phyloP scores from a whole-genome alignment of 2,888 invertebrate species.

The Artemia sinica region DNA sequence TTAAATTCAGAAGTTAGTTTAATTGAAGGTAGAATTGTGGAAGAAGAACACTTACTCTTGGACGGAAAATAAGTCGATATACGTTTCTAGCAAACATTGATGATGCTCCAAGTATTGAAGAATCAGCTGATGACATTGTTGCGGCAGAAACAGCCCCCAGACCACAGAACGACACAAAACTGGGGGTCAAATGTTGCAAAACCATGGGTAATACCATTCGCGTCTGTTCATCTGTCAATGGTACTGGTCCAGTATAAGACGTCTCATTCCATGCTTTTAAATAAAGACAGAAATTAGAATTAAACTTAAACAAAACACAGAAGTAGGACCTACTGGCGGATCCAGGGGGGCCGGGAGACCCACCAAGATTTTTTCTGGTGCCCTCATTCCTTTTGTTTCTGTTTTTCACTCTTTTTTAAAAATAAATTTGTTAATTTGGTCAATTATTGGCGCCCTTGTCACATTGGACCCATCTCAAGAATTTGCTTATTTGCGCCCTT shows the following conservation, averaged over 20 bases:
- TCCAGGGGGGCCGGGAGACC: too few relatives aligned
- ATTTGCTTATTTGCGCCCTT: too few relatives aligned
- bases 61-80: constrained; percentile 46
- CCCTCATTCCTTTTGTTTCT: too few relatives aligned
- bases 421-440: too few relatives aligned
- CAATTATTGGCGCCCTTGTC: too few relatives aligned
- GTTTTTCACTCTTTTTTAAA: too few relatives aligned
- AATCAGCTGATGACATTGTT: constrained; percentile 59
- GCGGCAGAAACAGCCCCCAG: constrained; percentile 54
- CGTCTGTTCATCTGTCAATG: constrained; percentile 32
- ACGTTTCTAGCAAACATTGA: constrained; percentile 55
- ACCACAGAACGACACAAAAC: constrained; percentile 46
- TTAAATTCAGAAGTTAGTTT: too few relatives aligned
- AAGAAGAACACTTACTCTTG: constrained; percentile 36
- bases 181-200: constrained; percentile 39
- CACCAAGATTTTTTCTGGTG: too few relatives aligned
- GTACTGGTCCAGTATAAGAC: constrained; percentile 25
- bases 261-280: constrained; percentile 39
- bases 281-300: background rate
- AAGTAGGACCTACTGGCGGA: too few relatives aligned
- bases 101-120: constrained; percentile 49
- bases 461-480: too few relatives aligned
- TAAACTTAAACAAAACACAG: too few relatives aligned
- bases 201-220: constrained; percentile 47
- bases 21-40: too few relatives aligned